Evolutionary conservation across 1,140 invertebrate species (phyloP), one percentile per base, ranked within the genome.

Genomic region (Plectrocnemia conspersa): DNA sequence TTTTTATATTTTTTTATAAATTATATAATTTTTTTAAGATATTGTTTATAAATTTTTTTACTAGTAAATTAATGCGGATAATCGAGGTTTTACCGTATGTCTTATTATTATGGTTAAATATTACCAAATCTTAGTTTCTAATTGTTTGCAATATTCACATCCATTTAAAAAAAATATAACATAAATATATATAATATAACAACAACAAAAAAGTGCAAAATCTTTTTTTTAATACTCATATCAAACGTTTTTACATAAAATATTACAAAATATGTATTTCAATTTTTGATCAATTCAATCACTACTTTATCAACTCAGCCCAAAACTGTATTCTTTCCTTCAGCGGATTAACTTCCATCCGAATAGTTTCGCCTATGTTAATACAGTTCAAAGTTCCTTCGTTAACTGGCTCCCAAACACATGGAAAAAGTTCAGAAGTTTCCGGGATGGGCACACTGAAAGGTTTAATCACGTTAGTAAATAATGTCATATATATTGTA

Each of bases 261-360:
- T 7, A 29, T 29, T 7, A 29, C n/a, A 29, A 29, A 7, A 29
- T 29, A 29, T 29, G 27, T 29, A 7, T 29, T 29, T 6, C n/a
- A 29, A 7, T 7, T 29, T 7, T 18, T 18, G 36, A 13, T 19
- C 2, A 15, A 40, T 40, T 18, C 16, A 22, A 11, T 42, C n/a
- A 11, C 24, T n/a, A 42, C 21, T 42, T 22, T 22, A 42, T 42
- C 1, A 42, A 10, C 10, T 42, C 19, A 6, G 11, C 18, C 47
- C 47, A 50, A 27, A 50, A 38, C 3, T 38, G 13, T 1, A 50
- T 38, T 38, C 47, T 36, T 5, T 50, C 47, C 3, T 19, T 16
- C 6, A 38, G 18, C 2, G 47, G 33, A 23, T 38, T 18, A 11
- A 1, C 4, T 2, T 3, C 33, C 29, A 52, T 44, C 15, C 44